Evolutionary conservation across 1,140 invertebrate species (phyloP), one percentile per base, ranked within the genome.

Genomic region (Zaprionus tsacasi): DNA sequence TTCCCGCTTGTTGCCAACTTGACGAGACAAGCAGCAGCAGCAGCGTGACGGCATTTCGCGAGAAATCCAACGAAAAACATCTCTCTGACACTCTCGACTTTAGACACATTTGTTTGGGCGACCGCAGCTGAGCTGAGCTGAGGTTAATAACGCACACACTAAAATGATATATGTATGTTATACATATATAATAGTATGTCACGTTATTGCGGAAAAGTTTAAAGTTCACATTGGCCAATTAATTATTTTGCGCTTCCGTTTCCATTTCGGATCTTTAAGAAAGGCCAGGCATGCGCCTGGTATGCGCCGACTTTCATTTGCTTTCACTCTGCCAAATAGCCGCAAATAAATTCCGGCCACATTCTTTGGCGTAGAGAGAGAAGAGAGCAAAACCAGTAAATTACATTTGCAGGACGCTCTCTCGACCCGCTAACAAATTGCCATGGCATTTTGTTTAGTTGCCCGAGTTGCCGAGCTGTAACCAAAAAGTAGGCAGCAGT

Each of bases 281-380:
- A 55, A 38, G 48, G 1, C 60, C n/a, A 27, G 5, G 21, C 45
- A 73, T 43, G 70, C 55, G 21, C 57, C 66, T 67, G 60, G 25
- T 52, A 52, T 55, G 38, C 35, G 57, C 3, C 17, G 45, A 72
- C 69, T 79, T 76, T 64, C 72, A 79, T 71, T 76, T 76, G 60
- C 68, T 71, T 76, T 61, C 64, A 78, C 70, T 78, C 68, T 78
- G 36, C 75, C 70, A 80, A 80, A 78, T 80, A 72, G 76, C 76
- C 76, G 63, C 76, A 80, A 78, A 80, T 80, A 78, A 80, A 80
- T 78, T 80, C 67, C 78, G 63, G 45, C 57, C 60, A 75, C 61
- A 75, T 80, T 68, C 70, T 65, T 73, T 56, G 74, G 45, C 61
- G 50, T 17, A 58, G 8, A 21, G 8, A 21, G 17, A 17, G 11